These are phyloP conservation scores for Ctenopoma kingsleyae DNA, from an alignment of 2,797 vertebrate species.

Conservation along the genomic window DNA sequence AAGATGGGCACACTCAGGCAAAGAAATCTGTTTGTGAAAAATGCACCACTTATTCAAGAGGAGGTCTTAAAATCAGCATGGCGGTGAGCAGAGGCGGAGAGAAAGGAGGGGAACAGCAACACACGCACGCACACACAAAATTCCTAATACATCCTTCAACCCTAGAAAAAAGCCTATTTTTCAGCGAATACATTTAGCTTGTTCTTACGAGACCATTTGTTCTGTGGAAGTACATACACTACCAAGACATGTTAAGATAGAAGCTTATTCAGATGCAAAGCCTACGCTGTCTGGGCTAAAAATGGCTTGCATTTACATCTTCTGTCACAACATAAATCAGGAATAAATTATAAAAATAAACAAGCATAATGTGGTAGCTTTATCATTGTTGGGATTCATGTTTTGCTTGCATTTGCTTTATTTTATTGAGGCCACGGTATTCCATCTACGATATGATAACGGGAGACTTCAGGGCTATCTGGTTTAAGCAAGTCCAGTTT, in stretches of 20 bases:
- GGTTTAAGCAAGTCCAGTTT: constrained; percentile 9
- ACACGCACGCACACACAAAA: constrained; percentile 21
- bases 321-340: constrained; percentile 62
- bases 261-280: constrained; percentile 39
- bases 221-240: constrained; percentile 24
- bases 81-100: constrained; percentile 53
- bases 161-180: constrained; percentile 61
- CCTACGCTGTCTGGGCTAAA: constrained; percentile 49
- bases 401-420: constrained; percentile 25
- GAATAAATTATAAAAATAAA: constrained; percentile 61
- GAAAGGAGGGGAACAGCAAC: constrained; percentile 25
- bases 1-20: constrained; percentile 68
- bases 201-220: constrained; percentile 64
- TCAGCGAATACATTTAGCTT: constrained; percentile 58
- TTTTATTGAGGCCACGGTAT: constrained; percentile 13
- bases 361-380: constrained; percentile 34
- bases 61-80: constrained; percentile 67
- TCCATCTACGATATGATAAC: neutral
- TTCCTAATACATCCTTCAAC: constrained; percentile 60
- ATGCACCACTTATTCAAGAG: constrained; percentile 75
- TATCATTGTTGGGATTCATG: constrained; percentile 24
- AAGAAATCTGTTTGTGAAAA: constrained; percentile 79
- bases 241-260: constrained; percentile 48
- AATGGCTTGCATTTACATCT: constrained; percentile 55
- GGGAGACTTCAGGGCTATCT: constrained; percentile 12